Base-by-base conservation (phyloP, 2,113 vertebrate genomes). In the Cyprinodon tularosa region DNA sequence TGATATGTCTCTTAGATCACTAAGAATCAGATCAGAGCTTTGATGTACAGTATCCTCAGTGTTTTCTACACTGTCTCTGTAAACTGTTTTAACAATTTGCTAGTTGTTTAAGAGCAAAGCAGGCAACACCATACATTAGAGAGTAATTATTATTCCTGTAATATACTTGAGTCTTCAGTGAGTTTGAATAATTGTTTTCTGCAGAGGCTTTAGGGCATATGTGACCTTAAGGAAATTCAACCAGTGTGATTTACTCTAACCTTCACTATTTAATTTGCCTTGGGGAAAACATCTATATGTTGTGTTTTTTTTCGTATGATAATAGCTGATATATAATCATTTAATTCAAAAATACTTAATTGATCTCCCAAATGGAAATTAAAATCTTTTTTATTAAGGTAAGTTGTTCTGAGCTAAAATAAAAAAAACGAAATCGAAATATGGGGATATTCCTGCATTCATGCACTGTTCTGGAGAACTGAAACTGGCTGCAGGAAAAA, bases 401-500 rank as follows among this genome's bases (percentile, higher is more conserved):
- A 66, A 68, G 70, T 37, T 71, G 42, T 66, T 66, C n/a, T 8
- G 2, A 29, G 61, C 22, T 6, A 67, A 63, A 61, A 61, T 61
- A 48, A 22, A 4, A 59, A 53, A 44, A 66, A 36, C 53, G 62
- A 77, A 78, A 20, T 44, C 75, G 57, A 81, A 53, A 45, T 60
- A 39, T 72, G 67, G 70, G 40, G 48, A 10, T 9, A 40, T 14
- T 20, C 40, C 65, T 14, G 53, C 38, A 63, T 62, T 76, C 66
- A 83, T 76, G 66, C 61, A 67, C 45, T 62, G 37, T 12, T 20
- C 50, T 38, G 70, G 63, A 11, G 6, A 78, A 38, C 45, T 47
- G 67, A 68, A 82, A 74, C 74, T 74, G 48, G 61, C 45, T 53
- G 75, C 80, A 62, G 73, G 74, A 76, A 74, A 80, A 75, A 57